These are phyloP conservation scores for Marmota flaviventris DNA, from an alignment of 2,113 vertebrate genomes.

Conservation along the genomic window DNA sequence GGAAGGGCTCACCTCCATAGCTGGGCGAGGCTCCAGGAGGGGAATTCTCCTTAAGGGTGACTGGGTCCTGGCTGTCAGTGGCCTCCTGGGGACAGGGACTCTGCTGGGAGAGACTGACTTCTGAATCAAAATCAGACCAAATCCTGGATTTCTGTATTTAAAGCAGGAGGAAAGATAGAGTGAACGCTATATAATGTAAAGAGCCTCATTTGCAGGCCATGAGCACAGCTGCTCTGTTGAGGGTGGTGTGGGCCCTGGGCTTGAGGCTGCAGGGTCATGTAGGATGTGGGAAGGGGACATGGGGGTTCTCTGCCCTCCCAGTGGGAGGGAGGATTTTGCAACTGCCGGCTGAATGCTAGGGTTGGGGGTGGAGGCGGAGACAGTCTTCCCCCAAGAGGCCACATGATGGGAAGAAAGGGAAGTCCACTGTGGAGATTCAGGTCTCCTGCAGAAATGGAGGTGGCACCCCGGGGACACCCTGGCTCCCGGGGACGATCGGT, in stretches of 20 bases:
- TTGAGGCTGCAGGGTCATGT: not conserved
- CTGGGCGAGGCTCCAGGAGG: too few relatives aligned
- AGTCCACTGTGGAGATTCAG: not conserved
- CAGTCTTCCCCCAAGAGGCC: not conserved
- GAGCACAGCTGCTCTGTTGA: not conserved
- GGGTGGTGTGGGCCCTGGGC: not conserved
- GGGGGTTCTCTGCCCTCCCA: not conserved
- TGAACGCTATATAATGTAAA: not conserved
- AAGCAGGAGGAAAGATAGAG: not conserved
- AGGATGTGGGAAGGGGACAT: not conserved
- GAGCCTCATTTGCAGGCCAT: not conserved
- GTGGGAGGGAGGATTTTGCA: not conserved
- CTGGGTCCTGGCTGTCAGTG: not conserved
- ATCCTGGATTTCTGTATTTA: not conserved
- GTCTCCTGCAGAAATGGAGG: not conserved
- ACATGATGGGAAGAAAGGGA: not conserved
- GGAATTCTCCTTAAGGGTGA: not conserved
- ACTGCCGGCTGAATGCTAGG: too few relatives aligned
- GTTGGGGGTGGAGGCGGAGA: not conserved
- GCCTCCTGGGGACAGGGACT: not conserved
- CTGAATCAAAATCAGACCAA: not conserved
- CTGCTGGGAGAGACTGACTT: not conserved
- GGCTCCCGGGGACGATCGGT: not conserved
- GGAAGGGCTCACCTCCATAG: not conserved
- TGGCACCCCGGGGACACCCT: accelerated